Conservation (phyloP, 2,888 invertebrate genomes). For the Phyto melanocephala region DNA sequence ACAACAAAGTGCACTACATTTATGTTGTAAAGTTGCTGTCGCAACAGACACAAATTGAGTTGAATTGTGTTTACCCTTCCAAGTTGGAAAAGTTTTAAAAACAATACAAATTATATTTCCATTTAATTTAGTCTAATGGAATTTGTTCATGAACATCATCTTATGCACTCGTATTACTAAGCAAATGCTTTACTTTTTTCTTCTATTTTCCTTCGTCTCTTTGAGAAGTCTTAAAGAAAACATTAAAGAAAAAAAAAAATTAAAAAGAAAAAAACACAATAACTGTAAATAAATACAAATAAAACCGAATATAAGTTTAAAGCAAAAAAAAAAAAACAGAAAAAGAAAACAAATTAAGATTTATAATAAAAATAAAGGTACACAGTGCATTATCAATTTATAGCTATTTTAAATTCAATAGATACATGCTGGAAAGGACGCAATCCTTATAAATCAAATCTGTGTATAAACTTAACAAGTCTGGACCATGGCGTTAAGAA, state of each 20-base stretch:
- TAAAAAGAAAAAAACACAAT: not conserved
- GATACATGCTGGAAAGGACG: no score
- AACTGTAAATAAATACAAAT: slow-evolving; percentile 13
- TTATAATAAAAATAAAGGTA: slow-evolving; percentile 6
- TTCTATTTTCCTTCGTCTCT: slow-evolving; percentile 8
- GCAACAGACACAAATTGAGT: slow-evolving; percentile 65
- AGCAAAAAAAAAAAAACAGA: no score
- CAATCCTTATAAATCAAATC: no score
- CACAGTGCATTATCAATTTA: slow-evolving; percentile 38
- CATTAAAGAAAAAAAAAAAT: not conserved
- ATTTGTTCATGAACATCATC: slow-evolving; percentile 66
- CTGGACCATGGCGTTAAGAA: no score
- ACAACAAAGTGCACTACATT: slow-evolving; percentile 65
- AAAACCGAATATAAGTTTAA: slow-evolving; percentile 20
- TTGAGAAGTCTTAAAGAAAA: slow-evolving; percentile 23
- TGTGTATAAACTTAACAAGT: no score
- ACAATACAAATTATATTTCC: slow-evolving; percentile 70
- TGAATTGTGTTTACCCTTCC: slow-evolving; percentile 65
- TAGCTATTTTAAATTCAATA: no score
- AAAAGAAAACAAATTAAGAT: no score
- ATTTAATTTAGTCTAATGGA: slow-evolving; percentile 70
- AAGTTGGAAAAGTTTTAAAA: slow-evolving; percentile 68
- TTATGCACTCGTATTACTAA: slow-evolving; percentile 48
- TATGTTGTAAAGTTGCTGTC: slow-evolving; percentile 65
- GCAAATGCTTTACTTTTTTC: slow-evolving; percentile 33